These are phyloP conservation scores for Phalangium opilio DNA, from an alignment of 2,888 invertebrate genomes.

Conservation along the genomic window DNA sequence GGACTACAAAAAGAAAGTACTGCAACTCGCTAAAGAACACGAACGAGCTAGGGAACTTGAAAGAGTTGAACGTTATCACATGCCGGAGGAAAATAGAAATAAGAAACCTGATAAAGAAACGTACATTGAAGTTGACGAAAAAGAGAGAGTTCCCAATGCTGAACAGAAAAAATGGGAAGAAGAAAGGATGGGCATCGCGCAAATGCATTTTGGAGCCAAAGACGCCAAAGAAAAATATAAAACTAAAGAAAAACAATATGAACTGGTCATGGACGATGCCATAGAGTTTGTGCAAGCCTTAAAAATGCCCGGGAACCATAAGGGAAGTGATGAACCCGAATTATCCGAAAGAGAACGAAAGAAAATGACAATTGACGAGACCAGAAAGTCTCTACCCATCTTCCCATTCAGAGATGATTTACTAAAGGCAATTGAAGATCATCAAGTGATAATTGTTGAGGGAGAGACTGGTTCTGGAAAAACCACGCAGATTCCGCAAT, in stretches of 20 bases:
- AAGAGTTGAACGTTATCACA: slow-evolving; percentile 80
- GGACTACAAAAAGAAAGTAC: slow-evolving; percentile 74
- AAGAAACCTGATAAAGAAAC: slow-evolving; percentile 9
- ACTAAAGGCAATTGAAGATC: slow-evolving; percentile 69
- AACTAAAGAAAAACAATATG: slow-evolving; percentile 53
- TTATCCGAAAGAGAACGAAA: slow-evolving; percentile 52
- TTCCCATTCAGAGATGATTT: slow-evolving; percentile 79
- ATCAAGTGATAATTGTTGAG: slow-evolving; percentile 72
- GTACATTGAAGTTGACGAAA: slow-evolving; percentile 69
- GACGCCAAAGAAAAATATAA: slow-evolving; percentile 46
- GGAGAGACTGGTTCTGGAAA: slow-evolving; percentile 55
- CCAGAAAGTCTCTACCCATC: slow-evolving; percentile 79
- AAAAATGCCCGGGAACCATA: slow-evolving; percentile 35
- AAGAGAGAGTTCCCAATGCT: slow-evolving; percentile 46
- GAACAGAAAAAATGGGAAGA: slow-evolving; percentile 87
- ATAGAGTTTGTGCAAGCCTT: slow-evolving; percentile 83
- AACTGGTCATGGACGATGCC: slow-evolving; percentile 83
- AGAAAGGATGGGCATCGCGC: slow-evolving; percentile 83
- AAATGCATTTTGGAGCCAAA: slow-evolving; percentile 82
- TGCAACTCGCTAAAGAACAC: slow-evolving; percentile 86
- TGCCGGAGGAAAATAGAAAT: slow-evolving; percentile 53
- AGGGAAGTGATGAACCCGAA: slow-evolving; percentile 39
- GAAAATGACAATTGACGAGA: slow-evolving; percentile 71
- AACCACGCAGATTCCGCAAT: slow-evolving; percentile 43
- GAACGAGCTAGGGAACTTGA: slow-evolving; percentile 84